These are phyloP conservation scores for Tachina lurida DNA, from an alignment of 2,888 invertebrate species.

Conservation along the genomic window DNA sequence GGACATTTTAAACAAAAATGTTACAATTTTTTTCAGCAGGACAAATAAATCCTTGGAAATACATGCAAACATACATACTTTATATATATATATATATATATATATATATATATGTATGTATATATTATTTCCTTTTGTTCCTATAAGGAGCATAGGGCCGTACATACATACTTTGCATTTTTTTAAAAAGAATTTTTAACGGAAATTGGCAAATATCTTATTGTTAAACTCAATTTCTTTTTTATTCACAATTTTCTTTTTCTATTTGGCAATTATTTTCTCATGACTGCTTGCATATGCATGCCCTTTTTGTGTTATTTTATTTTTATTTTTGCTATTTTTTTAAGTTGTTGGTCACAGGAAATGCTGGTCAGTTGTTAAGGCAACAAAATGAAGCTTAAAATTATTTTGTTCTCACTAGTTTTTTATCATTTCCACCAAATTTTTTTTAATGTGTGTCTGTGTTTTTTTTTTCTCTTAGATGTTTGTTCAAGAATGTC, in stretches of 20 bases:
- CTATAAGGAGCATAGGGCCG: too few relatives aligned
- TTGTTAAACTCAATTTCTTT: constrained; percentile 69
- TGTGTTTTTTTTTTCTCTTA: constrained; percentile 56
- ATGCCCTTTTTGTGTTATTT: constrained; percentile 73
- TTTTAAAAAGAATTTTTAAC: constrained; percentile 61
- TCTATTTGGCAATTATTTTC: constrained; percentile 75
- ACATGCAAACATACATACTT: too few relatives aligned
- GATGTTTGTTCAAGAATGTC: constrained; percentile 63
- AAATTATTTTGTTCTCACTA: constrained; percentile 72
- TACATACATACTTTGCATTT: constrained; percentile 19
- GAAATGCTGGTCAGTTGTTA: constrained; percentile 76
- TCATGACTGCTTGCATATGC: constrained; percentile 77
- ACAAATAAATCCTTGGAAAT: constrained; percentile 54
- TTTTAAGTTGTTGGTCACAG: constrained; percentile 45
- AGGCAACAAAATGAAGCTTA: constrained; percentile 57
- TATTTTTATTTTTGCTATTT: constrained; percentile 30
- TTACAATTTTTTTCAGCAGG: constrained; percentile 72
- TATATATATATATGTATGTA: too few relatives aligned
- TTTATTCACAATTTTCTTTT: constrained; percentile 69
- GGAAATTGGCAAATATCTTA: constrained; percentile 79
- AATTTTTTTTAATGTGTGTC: constrained; percentile 48
- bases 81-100: too few relatives aligned
- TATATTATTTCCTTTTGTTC: too few relatives aligned
- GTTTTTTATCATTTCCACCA: constrained; percentile 75
- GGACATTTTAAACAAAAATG: constrained; percentile 77